Percentiles rank a stretch among this genome's conserved stretches.
These are phyloP conservation scores for Callionymus lyra DNA, from an alignment of 2,113 vertebrate species.

Conservation along the genomic window DNA sequence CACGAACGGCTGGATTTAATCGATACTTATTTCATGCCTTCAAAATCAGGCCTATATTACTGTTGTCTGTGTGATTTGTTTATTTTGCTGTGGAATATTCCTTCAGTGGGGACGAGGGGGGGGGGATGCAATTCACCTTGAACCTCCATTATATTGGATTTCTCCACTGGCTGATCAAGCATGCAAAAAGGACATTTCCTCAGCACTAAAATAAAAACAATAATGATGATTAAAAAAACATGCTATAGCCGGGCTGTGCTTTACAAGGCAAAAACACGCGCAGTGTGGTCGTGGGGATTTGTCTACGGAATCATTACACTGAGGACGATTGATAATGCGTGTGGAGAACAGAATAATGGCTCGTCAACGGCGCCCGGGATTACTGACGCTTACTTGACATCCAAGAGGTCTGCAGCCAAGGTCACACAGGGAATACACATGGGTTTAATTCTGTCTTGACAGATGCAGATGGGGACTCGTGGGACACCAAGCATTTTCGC, in stretches of 20 bases:
- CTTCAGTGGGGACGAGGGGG: constrained; percentile 63
- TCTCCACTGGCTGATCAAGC: constrained; percentile 97
- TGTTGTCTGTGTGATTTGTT: constrained; percentile 73
- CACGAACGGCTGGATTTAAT: constrained; percentile 71
- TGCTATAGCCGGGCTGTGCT: constrained; percentile 46
- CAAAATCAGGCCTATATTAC: constrained; percentile 75
- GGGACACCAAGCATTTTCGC: constrained; percentile 54
- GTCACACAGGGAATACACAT: constrained; percentile 57
- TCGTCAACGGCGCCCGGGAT: constrained; percentile 56
- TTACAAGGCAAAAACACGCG: constrained; percentile 48
- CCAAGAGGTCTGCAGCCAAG: constrained; percentile 61
- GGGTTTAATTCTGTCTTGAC: constrained; percentile 61
- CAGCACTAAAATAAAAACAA: constrained; percentile 76
- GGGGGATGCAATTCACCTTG: constrained; percentile 80
- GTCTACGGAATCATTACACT: constrained; percentile 66
- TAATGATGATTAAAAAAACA: constrained; percentile 75
- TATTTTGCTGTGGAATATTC: constrained; percentile 75
- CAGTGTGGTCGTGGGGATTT: constrained; percentile 43
- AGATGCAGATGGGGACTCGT: constrained; percentile 61
- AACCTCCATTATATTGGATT: constrained; percentile 83
- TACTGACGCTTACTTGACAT: constrained; percentile 57
- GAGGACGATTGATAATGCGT: constrained; percentile 59
- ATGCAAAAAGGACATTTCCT: constrained; percentile 79
- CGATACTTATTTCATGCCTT: constrained; percentile 77
- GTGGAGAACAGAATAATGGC: constrained; percentile 61